phyloP scores from a whole-genome alignment of 2,797 vertebrate genomes.

The Bufotes viridis region DNA sequence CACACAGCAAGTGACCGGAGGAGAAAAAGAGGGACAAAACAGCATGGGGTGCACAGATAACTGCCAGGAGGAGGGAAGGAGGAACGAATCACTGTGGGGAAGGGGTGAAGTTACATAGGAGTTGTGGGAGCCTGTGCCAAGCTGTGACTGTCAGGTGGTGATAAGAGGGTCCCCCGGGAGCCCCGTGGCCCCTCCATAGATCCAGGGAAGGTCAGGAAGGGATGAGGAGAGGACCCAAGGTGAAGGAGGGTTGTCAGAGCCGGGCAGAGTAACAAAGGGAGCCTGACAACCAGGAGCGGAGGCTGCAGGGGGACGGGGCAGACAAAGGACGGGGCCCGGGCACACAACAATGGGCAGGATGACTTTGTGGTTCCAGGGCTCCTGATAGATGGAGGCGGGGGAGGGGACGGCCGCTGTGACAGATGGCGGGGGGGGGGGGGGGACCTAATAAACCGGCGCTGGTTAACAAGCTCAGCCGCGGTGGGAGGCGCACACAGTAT shows the following conservation, averaged over 20 bases:
- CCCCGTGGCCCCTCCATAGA: neutral
- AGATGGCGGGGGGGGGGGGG: slow-evolving; percentile 43
- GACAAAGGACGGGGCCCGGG: neutral
- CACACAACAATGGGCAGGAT: slow-evolving; percentile 22
- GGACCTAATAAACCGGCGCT: slow-evolving; percentile 50
- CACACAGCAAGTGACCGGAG: no score
- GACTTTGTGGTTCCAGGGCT: slow-evolving; percentile 1
- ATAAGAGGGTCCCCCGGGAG: neutral
- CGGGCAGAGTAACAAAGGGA: neutral
- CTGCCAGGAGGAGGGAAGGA: no score
- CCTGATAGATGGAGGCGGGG: slow-evolving; percentile 12
- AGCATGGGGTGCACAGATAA: no score
- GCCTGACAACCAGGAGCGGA: neutral
- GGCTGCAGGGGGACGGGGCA: neutral
- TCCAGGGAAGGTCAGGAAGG: slow-evolving; percentile 32
- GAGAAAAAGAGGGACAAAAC: no score
- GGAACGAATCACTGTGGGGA: no score
- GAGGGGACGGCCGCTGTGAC: slow-evolving; percentile 54
- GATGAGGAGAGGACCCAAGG: slow-evolving; percentile 15
- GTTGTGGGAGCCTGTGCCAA: no score
- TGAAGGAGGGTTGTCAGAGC: slow-evolving; percentile 19
- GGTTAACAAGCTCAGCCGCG: slow-evolving; percentile 35
- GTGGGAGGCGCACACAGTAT: neutral
- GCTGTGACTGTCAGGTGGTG: no score
- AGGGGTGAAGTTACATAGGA: no score